Evolutionary conservation across 2,888 invertebrate genomes (phyloP).

Genomic region (Ennomos fuscantarius): DNA sequence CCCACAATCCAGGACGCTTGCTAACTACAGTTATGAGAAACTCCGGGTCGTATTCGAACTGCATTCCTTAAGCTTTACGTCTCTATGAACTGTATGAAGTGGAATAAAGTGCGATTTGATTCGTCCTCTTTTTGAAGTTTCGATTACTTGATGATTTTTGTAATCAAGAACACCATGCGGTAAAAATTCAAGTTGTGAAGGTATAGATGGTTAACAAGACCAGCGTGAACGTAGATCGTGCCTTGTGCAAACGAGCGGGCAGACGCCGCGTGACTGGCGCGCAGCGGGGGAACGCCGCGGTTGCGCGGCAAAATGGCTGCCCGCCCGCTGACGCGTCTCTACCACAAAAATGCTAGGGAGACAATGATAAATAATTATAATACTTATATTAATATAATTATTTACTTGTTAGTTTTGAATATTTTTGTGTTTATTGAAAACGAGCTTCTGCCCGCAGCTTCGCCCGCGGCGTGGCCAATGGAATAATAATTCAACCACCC

Average conservation of each 20-base stretch:
- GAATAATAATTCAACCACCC: no score
- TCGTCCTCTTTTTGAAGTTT: no score
- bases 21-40: conserved; percentile 71
- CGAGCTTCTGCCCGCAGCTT: no score
- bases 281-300: conserved; percentile 70
- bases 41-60: conserved; percentile 79
- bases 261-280: conserved; percentile 75
- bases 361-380: conserved; percentile 21
- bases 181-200: background rate
- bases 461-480: no score
- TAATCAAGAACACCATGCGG: no score
- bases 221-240: conserved; percentile 42
- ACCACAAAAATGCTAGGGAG: conserved; percentile 45
- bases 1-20: conserved; percentile 77
- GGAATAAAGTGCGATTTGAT: background rate
- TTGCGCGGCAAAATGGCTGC: conserved; percentile 70
- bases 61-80: conserved; percentile 48
- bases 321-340: conserved; percentile 26
- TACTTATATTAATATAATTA: no score
- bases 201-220: background rate
- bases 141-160: conserved; percentile 15
- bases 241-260: conserved; percentile 63
- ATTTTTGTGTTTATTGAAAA: no score
- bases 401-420: no score
- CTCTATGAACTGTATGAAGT: background rate